These are phyloP conservation scores for Tortrix viridana DNA, from an alignment of 2,888 invertebrate genomes.

Conservation along the genomic window DNA sequence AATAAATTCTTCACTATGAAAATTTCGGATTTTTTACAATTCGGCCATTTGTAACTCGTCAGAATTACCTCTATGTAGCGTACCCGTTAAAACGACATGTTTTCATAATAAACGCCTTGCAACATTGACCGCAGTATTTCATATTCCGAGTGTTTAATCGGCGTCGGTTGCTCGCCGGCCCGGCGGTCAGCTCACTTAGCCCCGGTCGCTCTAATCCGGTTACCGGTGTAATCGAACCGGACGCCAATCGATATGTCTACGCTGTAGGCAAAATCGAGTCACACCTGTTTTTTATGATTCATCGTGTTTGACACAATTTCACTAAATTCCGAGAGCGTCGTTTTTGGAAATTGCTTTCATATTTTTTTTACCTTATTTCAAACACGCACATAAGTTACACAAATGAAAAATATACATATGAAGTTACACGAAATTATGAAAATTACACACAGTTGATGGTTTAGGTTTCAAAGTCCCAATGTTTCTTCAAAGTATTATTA, in stretches of 20 bases:
- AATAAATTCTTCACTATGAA: no score
- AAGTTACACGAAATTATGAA: no score
- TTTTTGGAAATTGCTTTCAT: no score
- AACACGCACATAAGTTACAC: no score
- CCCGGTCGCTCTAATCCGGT: slow-evolving; percentile 74
- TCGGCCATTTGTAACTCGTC: no score
- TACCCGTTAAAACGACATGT: neutral
- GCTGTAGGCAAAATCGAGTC: slow-evolving; percentile 2
- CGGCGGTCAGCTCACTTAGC: slow-evolving; percentile 63
- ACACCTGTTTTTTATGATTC: neutral
- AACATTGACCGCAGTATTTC: neutral
- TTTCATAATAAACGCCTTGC: neutral
- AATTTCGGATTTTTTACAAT: no score
- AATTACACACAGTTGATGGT: no score
- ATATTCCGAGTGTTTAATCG: slow-evolving; percentile 3
- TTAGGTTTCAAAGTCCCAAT: no score
- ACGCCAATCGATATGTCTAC: slow-evolving; percentile 58
- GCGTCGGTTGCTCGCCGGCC: slow-evolving; percentile 52
- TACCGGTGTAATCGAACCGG: slow-evolving; percentile 74
- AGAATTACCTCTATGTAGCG: no score
- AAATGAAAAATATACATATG: no score
- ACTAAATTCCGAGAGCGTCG: neutral
- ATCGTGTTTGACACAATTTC: neutral
- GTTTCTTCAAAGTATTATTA: no score
- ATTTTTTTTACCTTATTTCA: no score